A percentile compares a stretch with the other conserved stretches of the same genome.
phyloP scores from a whole-genome alignment of 2,797 vertebrate genomes.

The Phrynocephalus forsythii region DNA sequence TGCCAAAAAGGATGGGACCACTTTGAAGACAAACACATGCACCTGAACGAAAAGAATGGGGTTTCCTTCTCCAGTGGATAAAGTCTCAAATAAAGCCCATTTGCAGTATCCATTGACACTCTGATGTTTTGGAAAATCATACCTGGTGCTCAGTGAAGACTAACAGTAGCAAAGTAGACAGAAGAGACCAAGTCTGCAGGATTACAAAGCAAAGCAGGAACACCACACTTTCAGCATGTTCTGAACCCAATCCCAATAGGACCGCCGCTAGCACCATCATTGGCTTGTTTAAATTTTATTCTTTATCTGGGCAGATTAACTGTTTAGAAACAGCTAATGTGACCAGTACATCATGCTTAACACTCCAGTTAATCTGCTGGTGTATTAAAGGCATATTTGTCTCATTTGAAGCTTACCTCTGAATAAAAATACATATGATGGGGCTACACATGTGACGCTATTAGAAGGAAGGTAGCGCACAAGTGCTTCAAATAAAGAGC shows the following conservation, averaged over 20 bases:
- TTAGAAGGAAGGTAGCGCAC: background rate
- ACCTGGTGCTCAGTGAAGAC: background rate
- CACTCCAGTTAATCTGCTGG: background rate
- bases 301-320: too few relatives aligned
- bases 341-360: background rate
- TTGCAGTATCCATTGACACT: background rate
- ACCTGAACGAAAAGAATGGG: background rate
- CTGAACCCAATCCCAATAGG: background rate
- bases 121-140: background rate
- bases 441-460: background rate
- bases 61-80: too few relatives aligned
- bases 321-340: background rate
- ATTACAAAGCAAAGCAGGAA: background rate
- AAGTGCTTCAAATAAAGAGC: background rate
- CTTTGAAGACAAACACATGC: background rate
- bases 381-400: background rate
- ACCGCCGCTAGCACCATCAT: background rate
- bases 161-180: background rate
- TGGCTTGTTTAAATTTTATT: background rate
- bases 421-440: background rate
- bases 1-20: background rate
- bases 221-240: background rate
- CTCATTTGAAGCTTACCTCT: background rate
- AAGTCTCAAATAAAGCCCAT: background rate
- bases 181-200: background rate